phyloP scores from a whole-genome alignment of 2,113 vertebrate genomes.

The Zeus faber region DNA sequence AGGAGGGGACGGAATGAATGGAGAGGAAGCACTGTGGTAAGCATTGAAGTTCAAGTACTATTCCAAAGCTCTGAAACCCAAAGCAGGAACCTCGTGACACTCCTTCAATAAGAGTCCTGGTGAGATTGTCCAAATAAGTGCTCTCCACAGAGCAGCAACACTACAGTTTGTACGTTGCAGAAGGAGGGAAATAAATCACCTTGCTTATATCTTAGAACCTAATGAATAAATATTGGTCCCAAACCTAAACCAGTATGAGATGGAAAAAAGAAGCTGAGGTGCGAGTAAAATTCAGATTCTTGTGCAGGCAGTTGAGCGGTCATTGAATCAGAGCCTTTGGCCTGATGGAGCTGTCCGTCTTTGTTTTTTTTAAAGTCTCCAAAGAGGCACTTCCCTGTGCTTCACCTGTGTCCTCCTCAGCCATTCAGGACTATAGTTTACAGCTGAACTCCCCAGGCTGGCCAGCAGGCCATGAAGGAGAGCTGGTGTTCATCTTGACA shows the following conservation, averaged over 20 bases:
- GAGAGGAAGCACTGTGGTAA: conserved; percentile 44
- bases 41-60: conserved; percentile 31
- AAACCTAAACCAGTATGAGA: conserved; percentile 22
- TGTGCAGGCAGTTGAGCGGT: background rate
- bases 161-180: background rate
- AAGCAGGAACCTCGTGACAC: too few relatives aligned
- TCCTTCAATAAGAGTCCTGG: conserved; percentile 45
- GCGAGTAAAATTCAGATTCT: conserved; percentile 4
- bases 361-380: background rate
- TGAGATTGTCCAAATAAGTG: background rate
- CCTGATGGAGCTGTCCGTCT: conserved; percentile 4
- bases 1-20: conserved; percentile 30
- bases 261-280: too few relatives aligned
- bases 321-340: background rate
- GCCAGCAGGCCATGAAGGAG: background rate
- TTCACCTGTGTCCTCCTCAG: too few relatives aligned
- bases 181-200: background rate
- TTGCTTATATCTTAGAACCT: conserved; percentile 1
- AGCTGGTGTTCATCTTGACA: too few relatives aligned
- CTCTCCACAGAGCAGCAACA: background rate
- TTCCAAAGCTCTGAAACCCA: too few relatives aligned
- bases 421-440: background rate
- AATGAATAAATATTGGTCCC: conserved; percentile 7
- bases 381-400: background rate
- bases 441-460: conserved; percentile 10